These are phyloP conservation scores for Idaea straminata DNA, from an alignment of 2,888 invertebrate genomes.

Conservation along the genomic window DNA sequence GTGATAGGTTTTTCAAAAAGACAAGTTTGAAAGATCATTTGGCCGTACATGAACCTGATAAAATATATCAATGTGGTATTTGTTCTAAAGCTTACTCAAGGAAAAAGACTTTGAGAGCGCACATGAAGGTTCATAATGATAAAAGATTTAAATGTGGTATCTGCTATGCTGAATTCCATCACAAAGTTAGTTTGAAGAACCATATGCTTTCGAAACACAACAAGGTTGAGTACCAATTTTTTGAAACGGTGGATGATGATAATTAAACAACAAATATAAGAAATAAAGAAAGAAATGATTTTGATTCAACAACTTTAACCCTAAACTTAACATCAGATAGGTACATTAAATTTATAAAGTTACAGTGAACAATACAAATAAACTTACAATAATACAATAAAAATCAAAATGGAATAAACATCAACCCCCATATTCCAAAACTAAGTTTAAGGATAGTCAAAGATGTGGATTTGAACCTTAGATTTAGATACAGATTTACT, in stretches of 20 bases:
- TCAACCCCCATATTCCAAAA: too few species aligned
- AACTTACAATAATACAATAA: too few species aligned
- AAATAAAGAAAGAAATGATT: too few species aligned
- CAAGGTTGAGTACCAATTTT: neutral
- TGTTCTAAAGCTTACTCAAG: slow-evolving; percentile 77
- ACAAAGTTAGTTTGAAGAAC: neutral
- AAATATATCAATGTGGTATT: slow-evolving; percentile 74
- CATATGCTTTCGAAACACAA: neutral
- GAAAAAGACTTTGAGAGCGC: slow-evolving; percentile 77
- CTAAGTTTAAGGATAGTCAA: too few species aligned
- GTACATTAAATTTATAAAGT: too few species aligned
- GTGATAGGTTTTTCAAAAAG: slow-evolving; percentile 46
- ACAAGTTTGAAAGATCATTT: slow-evolving; percentile 55
- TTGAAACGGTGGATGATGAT: neutral
- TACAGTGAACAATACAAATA: too few species aligned
- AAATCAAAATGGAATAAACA: too few species aligned
- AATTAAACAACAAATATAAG: too few species aligned
- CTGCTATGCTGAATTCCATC: neutral
- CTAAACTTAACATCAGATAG: too few species aligned
- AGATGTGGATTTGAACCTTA: too few species aligned
- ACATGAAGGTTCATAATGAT: slow-evolving; percentile 56
- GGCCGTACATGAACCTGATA: slow-evolving; percentile 72
- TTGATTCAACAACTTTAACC: too few species aligned
- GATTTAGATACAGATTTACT: too few species aligned
- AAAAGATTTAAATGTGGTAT: neutral